These are phyloP conservation scores for Microcebus ravelobensis DNA, from an alignment of 2,113 vertebrate genomes.

Conservation along the genomic window DNA sequence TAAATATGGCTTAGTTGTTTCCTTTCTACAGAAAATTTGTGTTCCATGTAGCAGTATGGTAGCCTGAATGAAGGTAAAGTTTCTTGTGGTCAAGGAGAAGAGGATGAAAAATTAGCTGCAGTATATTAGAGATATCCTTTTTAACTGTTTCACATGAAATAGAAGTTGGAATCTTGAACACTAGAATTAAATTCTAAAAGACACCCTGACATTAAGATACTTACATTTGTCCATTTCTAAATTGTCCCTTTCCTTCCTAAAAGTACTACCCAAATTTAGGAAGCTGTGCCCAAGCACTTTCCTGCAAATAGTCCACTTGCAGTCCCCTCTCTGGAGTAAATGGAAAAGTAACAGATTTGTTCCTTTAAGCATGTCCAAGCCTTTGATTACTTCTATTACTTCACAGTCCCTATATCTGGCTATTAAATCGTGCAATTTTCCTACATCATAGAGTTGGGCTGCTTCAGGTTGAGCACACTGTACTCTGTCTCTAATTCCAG, in stretches of 20 bases:
- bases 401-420: slow-evolving; percentile 47
- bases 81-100: neutral
- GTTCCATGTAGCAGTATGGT: neutral
- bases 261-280: neutral
- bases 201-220: neutral
- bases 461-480: slow-evolving; percentile 55
- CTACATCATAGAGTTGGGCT: slow-evolving; percentile 35
- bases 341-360: neutral
- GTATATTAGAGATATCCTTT: neutral
- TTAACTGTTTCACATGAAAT: neutral
- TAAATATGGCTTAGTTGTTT: slow-evolving; percentile 14
- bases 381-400: slow-evolving; percentile 59
- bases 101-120: neutral
- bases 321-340: slow-evolving; percentile 26
- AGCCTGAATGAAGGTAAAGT: neutral
- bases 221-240: neutral
- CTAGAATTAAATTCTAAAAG: neutral
- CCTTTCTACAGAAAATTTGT: neutral
- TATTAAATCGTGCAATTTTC: slow-evolving; percentile 71
- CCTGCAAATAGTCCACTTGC: slow-evolving; percentile 3
- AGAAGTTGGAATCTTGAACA: neutral
- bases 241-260: neutral
- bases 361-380: slow-evolving; percentile 53
- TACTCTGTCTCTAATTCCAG: slow-evolving; percentile 70
- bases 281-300: slow-evolving; percentile 2